phyloP scores from a whole-genome alignment of 2,888 invertebrate genomes.

The Megamerina dolium region DNA sequence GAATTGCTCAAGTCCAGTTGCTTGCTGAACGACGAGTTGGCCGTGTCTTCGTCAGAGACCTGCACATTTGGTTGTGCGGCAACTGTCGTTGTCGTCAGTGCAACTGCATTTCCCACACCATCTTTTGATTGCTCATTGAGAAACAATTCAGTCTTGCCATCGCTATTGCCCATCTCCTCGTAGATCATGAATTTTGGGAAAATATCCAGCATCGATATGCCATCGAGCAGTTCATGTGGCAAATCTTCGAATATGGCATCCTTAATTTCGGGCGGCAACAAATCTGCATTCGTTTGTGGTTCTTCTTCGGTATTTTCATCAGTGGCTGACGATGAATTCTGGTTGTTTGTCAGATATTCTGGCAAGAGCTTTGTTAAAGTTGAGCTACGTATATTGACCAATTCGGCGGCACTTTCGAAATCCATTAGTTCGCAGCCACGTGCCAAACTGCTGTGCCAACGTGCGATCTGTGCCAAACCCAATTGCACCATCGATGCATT shows the following conservation, averaged over 20 bases:
- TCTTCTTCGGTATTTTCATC: conserved; percentile 58
- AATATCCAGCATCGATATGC: conserved; percentile 81
- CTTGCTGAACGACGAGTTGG: conserved; percentile 36
- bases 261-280: conserved; percentile 78
- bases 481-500: conserved; percentile 57
- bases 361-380: conserved; percentile 24
- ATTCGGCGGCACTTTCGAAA: conserved; percentile 24
- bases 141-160: conserved; percentile 58
- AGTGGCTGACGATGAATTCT: conserved; percentile 27
- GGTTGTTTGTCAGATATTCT: conserved; percentile 25
- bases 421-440: conserved; percentile 28
- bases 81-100: background rate
- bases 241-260: conserved; percentile 82
- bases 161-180: conserved; percentile 54
- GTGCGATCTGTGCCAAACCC: conserved; percentile 60
- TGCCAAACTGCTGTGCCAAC: conserved; percentile 56
- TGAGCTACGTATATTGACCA: conserved; percentile 9
- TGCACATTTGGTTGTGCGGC: conserved; percentile 17
- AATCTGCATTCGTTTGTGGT: conserved; percentile 72
- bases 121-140: conserved; percentile 48
- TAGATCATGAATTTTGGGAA: conserved; percentile 66
- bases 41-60: conserved; percentile 36
- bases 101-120: conserved; percentile 46
- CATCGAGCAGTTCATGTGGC: conserved; percentile 74
- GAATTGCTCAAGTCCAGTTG: conserved; percentile 32